Evolutionary conservation across 2,113 vertebrate species (phyloP), one percentile per base, ranked within the genome.

Genomic region (Chaetodon trifascialis): DNA sequence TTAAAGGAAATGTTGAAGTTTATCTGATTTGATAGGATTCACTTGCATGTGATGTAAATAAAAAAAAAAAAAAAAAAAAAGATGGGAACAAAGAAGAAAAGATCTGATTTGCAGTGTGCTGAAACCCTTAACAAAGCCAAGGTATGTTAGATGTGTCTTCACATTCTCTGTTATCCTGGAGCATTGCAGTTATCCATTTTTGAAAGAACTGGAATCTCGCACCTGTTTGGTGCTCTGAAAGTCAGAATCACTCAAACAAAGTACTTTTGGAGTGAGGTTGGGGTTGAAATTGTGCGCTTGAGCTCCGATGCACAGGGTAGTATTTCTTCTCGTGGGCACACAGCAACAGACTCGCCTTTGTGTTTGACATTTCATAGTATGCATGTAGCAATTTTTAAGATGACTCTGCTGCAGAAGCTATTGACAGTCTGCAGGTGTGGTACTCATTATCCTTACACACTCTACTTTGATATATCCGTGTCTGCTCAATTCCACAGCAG

Each of bases 341-440:
- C 44, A 72, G 92, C 88, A 93, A 95, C 93, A 95, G 89, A 89
- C 86, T 82, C 69, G 68, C 77, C 90, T 94, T 95, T 95, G 94
- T 95, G 89, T 92, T 74, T 63, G 23, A 79, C 83, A 73, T 90
- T 87, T 89, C 79, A 85, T 68, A 63, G 76, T 87, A 85, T 49
- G 82, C 82, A 90, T 93, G 93, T 91, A 86, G 87, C 85, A 91
- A 91, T 91, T 93, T 94, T 92, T 83, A 70, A 85, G 90, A 93
- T 90, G 86, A 93, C 80, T 93, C 71, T 90, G 86, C 87, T 80
- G 76, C 30, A 21, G 85, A 86, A 90, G 77, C 88, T 92, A 91
- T 91, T 92, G 86, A 80, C 80, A 82, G 81, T 89, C 82, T 21
- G 52, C 79, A 91, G 75, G 91, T 90, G 87, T 82, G 64, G 74